These are phyloP conservation scores for Phoenoteleia sp. DNA, from an alignment of 2,888 invertebrate genomes.

Conservation along the genomic window DNA sequence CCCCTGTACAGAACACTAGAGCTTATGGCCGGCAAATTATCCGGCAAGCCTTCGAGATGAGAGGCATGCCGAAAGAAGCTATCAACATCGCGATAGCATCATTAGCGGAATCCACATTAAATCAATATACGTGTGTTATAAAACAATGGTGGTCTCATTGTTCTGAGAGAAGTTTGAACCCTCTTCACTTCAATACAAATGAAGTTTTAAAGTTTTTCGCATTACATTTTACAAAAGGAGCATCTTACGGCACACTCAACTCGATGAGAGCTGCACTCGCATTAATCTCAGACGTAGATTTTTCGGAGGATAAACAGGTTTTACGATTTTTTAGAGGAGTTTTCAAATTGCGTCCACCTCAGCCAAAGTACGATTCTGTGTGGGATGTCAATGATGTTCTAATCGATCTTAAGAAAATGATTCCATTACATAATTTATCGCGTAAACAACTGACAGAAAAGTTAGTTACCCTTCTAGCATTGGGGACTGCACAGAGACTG, in stretches of 20 bases:
- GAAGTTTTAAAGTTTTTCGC: too few species aligned
- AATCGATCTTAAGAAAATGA: not conserved
- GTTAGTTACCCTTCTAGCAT: slow-evolving; percentile 38
- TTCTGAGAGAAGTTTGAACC: too few species aligned
- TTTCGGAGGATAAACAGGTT: slow-evolving; percentile 24
- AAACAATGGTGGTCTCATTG: too few species aligned
- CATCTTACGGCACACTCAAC: slow-evolving; percentile 55
- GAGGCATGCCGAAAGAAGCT: slow-evolving; percentile 2
- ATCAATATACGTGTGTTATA: too few species aligned
- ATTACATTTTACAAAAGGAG: slow-evolving; percentile 22
- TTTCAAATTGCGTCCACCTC: slow-evolving; percentile 33
- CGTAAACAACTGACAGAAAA: slow-evolving; percentile 32
- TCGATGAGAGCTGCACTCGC: slow-evolving; percentile 59
- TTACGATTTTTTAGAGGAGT: slow-evolving; percentile 60
- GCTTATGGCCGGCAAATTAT: not conserved
- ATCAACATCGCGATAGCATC: too few species aligned
- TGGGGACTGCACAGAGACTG: slow-evolving; percentile 53
- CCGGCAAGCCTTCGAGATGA: not conserved
- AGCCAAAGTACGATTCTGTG: not conserved
- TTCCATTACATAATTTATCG: slow-evolving; percentile 6
- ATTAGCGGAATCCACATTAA: too few species aligned
- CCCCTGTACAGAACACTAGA: not conserved
- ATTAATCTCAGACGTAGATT: slow-evolving; percentile 34
- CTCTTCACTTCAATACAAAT: too few species aligned
- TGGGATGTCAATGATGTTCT: slow-evolving; percentile 35